phyloP scores from a whole-genome alignment of 2,797 vertebrate genomes.

The Lacerta bilineata region DNA sequence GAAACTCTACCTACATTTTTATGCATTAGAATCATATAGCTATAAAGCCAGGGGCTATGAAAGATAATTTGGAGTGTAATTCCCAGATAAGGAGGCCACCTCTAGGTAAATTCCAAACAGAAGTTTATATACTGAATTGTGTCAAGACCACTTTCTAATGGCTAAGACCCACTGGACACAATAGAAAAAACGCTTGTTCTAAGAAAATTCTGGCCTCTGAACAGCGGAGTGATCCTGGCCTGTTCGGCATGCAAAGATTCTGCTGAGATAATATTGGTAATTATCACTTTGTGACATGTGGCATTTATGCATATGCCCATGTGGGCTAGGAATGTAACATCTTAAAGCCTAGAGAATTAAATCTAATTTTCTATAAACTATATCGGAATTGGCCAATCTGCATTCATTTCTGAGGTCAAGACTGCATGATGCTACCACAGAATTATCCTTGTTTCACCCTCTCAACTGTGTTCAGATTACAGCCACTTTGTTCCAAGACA shows the following conservation, averaged over 20 bases:
- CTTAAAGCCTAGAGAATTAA: neutral
- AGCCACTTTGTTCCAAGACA: neutral
- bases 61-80: neutral
- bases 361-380: neutral
- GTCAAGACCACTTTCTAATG: neutral
- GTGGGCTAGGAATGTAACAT: neutral
- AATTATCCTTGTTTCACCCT: neutral
- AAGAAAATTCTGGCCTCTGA: neutral
- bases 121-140: neutral
- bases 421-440: neutral
- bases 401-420: slow-evolving; percentile 3
- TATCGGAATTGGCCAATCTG: neutral
- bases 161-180: neutral
- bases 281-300: neutral
- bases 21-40: neutral
- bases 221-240: neutral
- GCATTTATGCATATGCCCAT: neutral
- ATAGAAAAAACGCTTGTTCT: neutral
- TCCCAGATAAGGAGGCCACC: neutral
- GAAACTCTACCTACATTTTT: slow-evolving; percentile 10
- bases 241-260: neutral
- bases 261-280: neutral
- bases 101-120: neutral
- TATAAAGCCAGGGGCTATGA: neutral
- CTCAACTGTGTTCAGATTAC: neutral